Percentiles rank a stretch among this genome's conserved stretches.
Conservation (phyloP, 2,888 invertebrate species). For the Gonocerus acuteangulatus region DNA sequence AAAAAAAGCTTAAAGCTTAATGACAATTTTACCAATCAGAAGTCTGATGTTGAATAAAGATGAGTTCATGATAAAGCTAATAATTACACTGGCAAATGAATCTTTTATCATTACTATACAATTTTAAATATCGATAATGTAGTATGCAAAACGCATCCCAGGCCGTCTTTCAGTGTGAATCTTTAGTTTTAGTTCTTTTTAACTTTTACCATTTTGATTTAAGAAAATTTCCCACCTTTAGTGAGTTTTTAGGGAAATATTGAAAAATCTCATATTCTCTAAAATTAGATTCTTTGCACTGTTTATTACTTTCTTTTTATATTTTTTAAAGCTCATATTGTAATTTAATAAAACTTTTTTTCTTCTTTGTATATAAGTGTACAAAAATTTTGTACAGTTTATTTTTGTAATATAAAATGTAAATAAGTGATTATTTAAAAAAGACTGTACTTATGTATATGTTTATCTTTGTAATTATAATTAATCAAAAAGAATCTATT, state of each 20-base stretch:
- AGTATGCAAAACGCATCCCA: too few relatives aligned
- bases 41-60: too few relatives aligned
- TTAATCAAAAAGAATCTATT: not conserved
- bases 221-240: slow-evolving; percentile 17
- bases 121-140: too few relatives aligned
- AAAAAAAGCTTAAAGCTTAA: too few relatives aligned
- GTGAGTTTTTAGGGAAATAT: slow-evolving; percentile 19
- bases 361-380: slow-evolving; percentile 18
- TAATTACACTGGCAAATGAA: too few relatives aligned
- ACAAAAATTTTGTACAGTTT: slow-evolving; percentile 22
- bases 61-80: too few relatives aligned
- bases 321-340: slow-evolving; percentile 14
- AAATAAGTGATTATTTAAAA: slow-evolving; percentile 23
- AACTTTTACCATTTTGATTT: slow-evolving; percentile 14
- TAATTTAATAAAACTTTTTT: slow-evolving; percentile 13
- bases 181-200: not conserved
- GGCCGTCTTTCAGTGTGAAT: too few relatives aligned
- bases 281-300: slow-evolving; percentile 22
- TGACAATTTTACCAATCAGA: too few relatives aligned
- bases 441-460: slow-evolving; percentile 35
- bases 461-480: slow-evolving; percentile 27
- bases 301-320: slow-evolving; percentile 18
- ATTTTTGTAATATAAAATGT: slow-evolving; percentile 22
- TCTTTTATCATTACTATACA: too few relatives aligned
- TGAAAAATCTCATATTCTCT: slow-evolving; percentile 20